Evolutionary conservation across 2,888 invertebrate species (phyloP).

Genomic region (Mellilla xanthometata): DNA sequence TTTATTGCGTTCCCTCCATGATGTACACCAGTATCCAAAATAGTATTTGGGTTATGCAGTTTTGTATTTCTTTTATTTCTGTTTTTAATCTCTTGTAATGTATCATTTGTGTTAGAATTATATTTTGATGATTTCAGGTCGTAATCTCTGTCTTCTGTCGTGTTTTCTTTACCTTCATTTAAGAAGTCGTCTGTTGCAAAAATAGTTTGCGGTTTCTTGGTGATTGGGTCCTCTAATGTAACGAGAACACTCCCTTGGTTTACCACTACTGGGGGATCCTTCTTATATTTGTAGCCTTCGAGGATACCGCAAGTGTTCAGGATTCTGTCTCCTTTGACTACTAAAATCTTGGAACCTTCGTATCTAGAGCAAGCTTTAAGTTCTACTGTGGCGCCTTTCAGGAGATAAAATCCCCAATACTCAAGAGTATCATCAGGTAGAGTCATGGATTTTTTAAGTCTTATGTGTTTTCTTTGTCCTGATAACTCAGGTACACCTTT

Average conservation of each 20-base stretch:
- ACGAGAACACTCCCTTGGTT: conserved; percentile 82
- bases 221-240: conserved; percentile 61
- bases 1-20: conserved; percentile 90
- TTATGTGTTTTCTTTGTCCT: conserved; percentile 87
- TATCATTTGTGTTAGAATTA: no score
- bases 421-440: conserved; percentile 93
- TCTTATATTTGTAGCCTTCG: conserved; percentile 86
- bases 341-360: conserved; percentile 90
- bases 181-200: conserved; percentile 17
- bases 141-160: neutral
- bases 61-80: conserved; percentile 55
- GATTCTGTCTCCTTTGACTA: conserved; percentile 90
- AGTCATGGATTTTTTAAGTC: conserved; percentile 90
- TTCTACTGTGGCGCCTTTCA: conserved; percentile 89
- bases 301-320: conserved; percentile 90
- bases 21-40: conserved; percentile 88
- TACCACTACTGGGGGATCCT: conserved; percentile 82
- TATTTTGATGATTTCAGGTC: no score
- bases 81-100: conserved; percentile 44
- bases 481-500: conserved; percentile 87
- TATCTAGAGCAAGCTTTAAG: conserved; percentile 91
- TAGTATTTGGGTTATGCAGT: conserved; percentile 72
- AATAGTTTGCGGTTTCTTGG: conserved; percentile 9
- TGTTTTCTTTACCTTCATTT: conserved; percentile 9
- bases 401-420: conserved; percentile 94